Percentiles rank a stretch among this genome's conserved stretches.
Conservation (phyloP, 2,113 vertebrate species). For the Cichladusa arquata region DNA sequence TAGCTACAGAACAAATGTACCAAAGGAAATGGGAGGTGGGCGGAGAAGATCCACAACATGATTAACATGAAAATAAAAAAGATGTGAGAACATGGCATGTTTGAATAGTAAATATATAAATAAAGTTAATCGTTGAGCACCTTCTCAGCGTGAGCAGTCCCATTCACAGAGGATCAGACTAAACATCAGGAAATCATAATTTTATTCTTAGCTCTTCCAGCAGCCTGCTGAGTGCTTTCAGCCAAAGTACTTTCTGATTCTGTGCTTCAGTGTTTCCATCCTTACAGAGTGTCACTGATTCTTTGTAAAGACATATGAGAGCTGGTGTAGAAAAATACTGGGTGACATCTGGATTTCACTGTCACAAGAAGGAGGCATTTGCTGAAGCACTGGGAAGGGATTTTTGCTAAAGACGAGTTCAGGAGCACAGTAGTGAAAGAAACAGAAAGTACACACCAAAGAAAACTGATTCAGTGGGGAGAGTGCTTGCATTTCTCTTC, state of each 20-base stretch:
- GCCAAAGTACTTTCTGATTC: slow-evolving; percentile 18
- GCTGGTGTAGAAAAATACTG: neutral
- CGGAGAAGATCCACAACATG: slow-evolving; percentile 42
- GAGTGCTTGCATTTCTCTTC: neutral
- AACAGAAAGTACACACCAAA: neutral
- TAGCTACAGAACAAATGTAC: slow-evolving; percentile 56
- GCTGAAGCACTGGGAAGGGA: neutral
- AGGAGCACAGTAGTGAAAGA: neutral
- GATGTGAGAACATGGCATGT: neutral
- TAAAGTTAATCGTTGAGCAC: slow-evolving; percentile 2
- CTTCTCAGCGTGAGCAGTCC: slow-evolving; percentile 11
- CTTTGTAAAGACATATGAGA: neutral
- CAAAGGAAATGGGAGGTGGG: slow-evolving; percentile 44
- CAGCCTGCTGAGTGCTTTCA: neutral
- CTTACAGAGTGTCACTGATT: neutral
- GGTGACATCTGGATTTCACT: neutral
- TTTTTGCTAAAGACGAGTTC: neutral
- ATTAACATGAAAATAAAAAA: slow-evolving; percentile 38
- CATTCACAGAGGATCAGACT: slow-evolving; percentile 5
- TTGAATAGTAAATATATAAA: slow-evolving; percentile 28
- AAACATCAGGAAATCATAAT: slow-evolving; percentile 6
- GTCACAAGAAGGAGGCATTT: neutral
- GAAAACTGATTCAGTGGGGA: neutral
- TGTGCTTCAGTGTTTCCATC: slow-evolving; percentile 20
- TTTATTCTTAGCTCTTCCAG: slow-evolving; percentile 33